These are phyloP conservation scores for Noctua fimbriata DNA, from an alignment of 2,888 invertebrate genomes.

Conservation along the genomic window DNA sequence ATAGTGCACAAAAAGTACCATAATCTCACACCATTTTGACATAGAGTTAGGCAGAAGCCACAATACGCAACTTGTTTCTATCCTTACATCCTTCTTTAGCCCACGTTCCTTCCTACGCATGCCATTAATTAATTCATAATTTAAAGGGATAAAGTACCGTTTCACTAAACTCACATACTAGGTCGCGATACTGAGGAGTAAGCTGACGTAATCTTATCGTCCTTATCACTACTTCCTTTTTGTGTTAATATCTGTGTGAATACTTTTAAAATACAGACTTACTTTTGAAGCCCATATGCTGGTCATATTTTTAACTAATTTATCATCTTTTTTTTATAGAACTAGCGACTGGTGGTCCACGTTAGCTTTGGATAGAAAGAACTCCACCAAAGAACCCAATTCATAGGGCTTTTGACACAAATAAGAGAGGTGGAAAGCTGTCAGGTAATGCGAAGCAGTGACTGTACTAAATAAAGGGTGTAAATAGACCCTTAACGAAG, in stretches of 20 bases:
- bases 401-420: not conserved
- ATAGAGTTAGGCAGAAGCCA: rapidly evolving
- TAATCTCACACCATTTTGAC: not conserved
- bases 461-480: not conserved
- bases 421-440: not conserved
- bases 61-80: no score
- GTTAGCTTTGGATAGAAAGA: not conserved
- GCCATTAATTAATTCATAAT: slow-evolving; percentile 13
- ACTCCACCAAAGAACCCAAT: not conserved
- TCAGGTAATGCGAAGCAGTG: not conserved
- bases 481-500: no score
- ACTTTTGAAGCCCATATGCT: not conserved
- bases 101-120: not conserved
- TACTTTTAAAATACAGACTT: not conserved
- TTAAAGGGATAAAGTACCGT: slow-evolving; percentile 7
- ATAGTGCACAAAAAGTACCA: not conserved
- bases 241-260: slow-evolving; percentile 39
- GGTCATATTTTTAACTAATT: not conserved
- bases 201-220: slow-evolving; percentile 48
- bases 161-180: slow-evolving; percentile 10
- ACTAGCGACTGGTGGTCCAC: not conserved
- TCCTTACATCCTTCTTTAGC: not conserved
- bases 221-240: slow-evolving; percentile 50
- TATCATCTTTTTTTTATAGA: not conserved
- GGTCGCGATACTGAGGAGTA: slow-evolving; percentile 33